Base-by-base conservation (phyloP, 2,797 vertebrate species). In the Natrix natrix region DNA sequence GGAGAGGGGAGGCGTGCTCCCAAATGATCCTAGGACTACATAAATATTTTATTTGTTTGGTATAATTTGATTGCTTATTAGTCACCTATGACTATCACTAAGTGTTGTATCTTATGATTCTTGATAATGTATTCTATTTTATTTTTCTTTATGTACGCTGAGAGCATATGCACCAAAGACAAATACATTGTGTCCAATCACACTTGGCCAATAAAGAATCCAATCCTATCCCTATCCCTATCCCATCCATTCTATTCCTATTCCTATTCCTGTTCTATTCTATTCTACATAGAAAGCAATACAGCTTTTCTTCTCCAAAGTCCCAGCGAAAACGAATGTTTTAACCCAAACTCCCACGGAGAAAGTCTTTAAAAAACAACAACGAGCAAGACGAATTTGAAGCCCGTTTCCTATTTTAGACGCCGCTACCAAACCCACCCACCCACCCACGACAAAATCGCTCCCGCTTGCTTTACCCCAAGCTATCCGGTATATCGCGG, bases 341-440 rank as follows among this genome's bases (percentile, higher is more conserved):
- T 93, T 28, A 48, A 54, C 8, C 69, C 92, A 83, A 86, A 24
- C 66, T 69, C 74, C 74, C 74, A 48, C 8, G 74, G 74, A 17
- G 17, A 43, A 43, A 43, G 74, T 78, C 32, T 37, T 88, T 2
- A 11, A 57, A 13, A 32, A 56, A 87, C 24, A 61, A 94, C 37
- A 69, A n/a, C 91, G 92, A 90, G 94, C 94, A 60, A 91, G 96
- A 93, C 93, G 93, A 95, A 96, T 95, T 66, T 94, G 89, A 43
- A 8, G 94, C 87, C 93, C 57, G 69, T 97, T 97, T 95, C 96
- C 97, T 97, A 96, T 97, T 97, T 96, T 96, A 96, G 95, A 96
- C 96, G 95, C 92, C 87, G 94, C 95, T 93, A 14, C 26, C 54
- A 32, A 24, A 24, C 89, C n/a, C 26, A 86, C 83, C 86, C 59